Conservation (phyloP, 2,888 invertebrate species). For the Polyploca ridens region DNA sequence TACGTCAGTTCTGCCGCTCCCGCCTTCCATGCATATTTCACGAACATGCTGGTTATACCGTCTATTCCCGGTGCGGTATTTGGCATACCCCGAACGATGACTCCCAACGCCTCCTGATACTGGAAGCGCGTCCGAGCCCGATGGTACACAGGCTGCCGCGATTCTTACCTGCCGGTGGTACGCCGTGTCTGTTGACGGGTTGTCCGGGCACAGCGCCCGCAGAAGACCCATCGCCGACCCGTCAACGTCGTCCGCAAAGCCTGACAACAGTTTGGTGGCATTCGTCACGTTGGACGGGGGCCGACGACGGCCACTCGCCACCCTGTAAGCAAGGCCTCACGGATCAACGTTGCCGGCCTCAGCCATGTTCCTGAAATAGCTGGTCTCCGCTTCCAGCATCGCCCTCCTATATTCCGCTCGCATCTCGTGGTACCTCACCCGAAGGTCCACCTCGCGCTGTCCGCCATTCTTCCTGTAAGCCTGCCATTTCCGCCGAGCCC, state of each 20-base stretch:
- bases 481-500: too few relatives aligned
- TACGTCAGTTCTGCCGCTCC: background rate
- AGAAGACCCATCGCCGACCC: background rate
- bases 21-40: background rate
- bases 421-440: too few relatives aligned
- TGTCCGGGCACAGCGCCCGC: constrained; percentile 3
- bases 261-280: background rate
- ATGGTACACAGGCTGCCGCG: background rate
- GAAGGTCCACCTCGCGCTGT: too few relatives aligned
- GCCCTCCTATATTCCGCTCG: too few relatives aligned
- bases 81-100: background rate
- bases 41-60: background rate
- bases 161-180: background rate
- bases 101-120: background rate
- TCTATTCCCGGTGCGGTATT: constrained; percentile 9
- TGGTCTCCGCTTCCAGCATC: too few relatives aligned
- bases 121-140: constrained; percentile 6
- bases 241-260: background rate
- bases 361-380: background rate
- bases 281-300: background rate
- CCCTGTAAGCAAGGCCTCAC: background rate
- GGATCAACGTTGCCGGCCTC: constrained; percentile 2
- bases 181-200: background rate
- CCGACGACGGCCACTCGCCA: background rate
- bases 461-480: too few relatives aligned